phyloP scores from a whole-genome alignment of 2,113 vertebrate genomes.

The Varanus komodoensis region DNA sequence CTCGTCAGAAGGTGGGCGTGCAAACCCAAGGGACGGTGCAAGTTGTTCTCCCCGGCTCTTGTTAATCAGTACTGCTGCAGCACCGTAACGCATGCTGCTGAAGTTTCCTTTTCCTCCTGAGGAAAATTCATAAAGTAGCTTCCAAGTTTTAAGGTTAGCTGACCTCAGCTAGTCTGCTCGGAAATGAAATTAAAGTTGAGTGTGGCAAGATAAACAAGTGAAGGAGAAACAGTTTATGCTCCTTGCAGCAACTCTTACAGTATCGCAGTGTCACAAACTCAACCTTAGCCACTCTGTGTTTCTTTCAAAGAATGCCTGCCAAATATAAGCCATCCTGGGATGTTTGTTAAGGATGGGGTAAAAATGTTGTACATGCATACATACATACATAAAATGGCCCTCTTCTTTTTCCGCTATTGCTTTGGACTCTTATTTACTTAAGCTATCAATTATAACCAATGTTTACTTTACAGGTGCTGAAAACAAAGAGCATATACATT shows the following conservation, averaged over 20 bases:
- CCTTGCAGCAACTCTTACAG: background rate
- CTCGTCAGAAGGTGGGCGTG: background rate
- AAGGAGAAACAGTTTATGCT: background rate
- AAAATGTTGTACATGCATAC: no score
- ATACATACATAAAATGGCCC: no score
- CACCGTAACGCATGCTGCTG: background rate
- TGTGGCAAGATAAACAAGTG: background rate
- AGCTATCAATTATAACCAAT: background rate
- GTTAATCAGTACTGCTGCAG: background rate
- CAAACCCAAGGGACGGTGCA: background rate
- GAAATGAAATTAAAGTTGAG: constrained; percentile 31
- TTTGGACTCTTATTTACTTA: background rate
- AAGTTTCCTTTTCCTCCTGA: background rate
- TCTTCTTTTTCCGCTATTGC: background rate
- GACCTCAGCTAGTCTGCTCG: constrained; percentile 1
- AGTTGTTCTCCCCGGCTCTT: background rate
- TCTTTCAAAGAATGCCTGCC: background rate
- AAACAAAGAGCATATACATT: background rate
- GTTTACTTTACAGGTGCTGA: background rate
- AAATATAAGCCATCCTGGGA: background rate
- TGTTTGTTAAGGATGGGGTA: no score
- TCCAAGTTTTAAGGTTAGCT: background rate
- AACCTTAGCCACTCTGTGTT: background rate
- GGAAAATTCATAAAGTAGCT: background rate
- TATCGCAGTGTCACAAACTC: background rate